A percentile compares a stretch with the other conserved stretches of the same genome.
Evolutionary conservation across 2,797 vertebrate species (phyloP).

Genomic region (Alosa sapidissima): DNA sequence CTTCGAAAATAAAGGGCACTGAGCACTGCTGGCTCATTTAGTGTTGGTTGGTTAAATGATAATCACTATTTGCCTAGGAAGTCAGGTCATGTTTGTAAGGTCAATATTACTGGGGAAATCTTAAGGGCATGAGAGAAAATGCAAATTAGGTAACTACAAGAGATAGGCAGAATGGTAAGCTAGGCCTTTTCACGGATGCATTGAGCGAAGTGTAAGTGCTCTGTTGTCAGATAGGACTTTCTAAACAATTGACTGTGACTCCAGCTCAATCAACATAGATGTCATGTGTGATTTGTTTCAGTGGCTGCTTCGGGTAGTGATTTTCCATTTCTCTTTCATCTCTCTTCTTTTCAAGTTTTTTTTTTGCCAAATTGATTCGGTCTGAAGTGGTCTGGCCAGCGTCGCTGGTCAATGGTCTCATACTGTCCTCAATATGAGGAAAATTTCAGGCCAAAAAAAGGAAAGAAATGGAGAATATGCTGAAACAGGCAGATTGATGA

Average conservation of each 20-base stretch:
- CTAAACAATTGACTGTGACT: background rate
- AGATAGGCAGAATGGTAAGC: background rate
- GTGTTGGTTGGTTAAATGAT: background rate
- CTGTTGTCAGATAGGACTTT: background rate
- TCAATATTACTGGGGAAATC: background rate
- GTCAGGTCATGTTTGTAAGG: background rate
- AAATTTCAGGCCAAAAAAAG: background rate
- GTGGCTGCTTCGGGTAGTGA: background rate
- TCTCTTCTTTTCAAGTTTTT: background rate
- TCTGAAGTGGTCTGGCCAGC: background rate
- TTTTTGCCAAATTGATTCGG: background rate
- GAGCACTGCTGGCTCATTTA: background rate
- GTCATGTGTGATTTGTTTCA: background rate
- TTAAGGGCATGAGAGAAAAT: background rate
- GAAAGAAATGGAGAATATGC: background rate
- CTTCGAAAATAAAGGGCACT: background rate
- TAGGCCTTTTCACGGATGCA: background rate
- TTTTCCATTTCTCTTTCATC: constrained; percentile 7
- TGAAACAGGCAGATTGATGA: background rate
- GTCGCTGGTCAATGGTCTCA: background rate
- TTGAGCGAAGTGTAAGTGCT: background rate
- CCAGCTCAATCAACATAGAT: background rate
- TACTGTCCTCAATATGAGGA: background rate
- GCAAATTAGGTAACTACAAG: background rate
- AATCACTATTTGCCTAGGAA: background rate